Evolutionary conservation across 2,888 invertebrate genomes (phyloP).

Genomic region (Incurvaria masculella): DNA sequence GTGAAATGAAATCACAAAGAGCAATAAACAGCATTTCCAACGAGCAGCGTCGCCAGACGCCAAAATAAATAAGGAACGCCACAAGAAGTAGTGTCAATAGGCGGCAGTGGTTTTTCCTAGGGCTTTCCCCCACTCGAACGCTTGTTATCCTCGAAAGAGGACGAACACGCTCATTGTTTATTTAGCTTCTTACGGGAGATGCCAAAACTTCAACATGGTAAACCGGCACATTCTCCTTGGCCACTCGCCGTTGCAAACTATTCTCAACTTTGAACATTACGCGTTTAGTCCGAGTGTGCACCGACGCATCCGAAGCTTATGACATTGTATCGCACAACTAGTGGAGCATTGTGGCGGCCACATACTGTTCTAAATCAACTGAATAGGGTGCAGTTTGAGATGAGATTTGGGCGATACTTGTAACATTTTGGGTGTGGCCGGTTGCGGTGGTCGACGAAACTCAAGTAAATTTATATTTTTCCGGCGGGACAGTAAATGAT

Average conservation of each 20-base stretch:
- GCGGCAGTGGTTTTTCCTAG: neutral
- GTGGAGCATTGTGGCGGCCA: neutral
- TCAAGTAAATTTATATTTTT: conserved; percentile 1
- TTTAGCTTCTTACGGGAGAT: neutral
- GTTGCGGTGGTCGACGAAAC: neutral
- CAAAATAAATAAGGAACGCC: neutral
- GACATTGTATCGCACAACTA: neutral
- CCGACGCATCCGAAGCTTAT: neutral
- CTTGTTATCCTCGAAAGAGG: neutral
- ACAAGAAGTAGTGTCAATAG: neutral
- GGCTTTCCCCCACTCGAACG: neutral
- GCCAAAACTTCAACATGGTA: neutral
- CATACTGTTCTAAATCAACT: no score
- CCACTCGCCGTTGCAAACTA: no score
- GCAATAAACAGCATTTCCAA: no score
- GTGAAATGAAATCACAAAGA: no score
- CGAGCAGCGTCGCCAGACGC: no score
- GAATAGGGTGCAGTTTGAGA: no score
- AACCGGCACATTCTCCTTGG: neutral
- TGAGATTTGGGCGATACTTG: no score
- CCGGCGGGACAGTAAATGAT: conserved; percentile 1
- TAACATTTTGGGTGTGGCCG: no score
- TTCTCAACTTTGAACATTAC: no score
- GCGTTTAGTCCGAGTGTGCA: no score
- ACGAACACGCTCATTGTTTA: neutral